Evolutionary conservation across 2,888 invertebrate species (phyloP).

Genomic region (Thysanoteuthis rhombus): DNA sequence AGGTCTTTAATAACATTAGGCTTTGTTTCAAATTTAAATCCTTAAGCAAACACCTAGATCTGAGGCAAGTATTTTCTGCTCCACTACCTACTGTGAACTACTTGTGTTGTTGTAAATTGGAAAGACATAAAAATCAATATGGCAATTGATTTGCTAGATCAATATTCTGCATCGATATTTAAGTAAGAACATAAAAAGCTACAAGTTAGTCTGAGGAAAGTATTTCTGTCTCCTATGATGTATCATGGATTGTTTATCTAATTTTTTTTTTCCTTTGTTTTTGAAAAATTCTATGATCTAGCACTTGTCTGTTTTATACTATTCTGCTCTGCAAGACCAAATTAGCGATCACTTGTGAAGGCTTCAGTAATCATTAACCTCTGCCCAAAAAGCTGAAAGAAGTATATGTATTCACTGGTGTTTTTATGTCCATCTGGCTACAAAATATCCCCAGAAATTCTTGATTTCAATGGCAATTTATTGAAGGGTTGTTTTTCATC

Average conservation of each 20-base stretch:
- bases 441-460: too few relatives aligned
- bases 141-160: not conserved
- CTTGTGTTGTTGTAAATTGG: not conserved
- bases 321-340: not conserved
- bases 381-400: too few relatives aligned
- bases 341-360: not conserved
- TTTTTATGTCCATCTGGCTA: too few relatives aligned
- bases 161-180: not conserved
- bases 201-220: not conserved
- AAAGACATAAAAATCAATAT: not conserved
- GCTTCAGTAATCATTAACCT: not conserved
- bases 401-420: too few relatives aligned
- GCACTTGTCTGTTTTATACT: not conserved
- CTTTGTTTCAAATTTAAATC: not conserved
- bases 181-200: not conserved
- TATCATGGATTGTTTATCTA: not conserved
- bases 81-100: not conserved
- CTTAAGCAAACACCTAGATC: not conserved
- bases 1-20: not conserved
- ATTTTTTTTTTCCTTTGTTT: not conserved
- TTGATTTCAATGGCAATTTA: too few relatives aligned
- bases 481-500: too few relatives aligned
- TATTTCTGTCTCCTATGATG: not conserved
- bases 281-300: not conserved
- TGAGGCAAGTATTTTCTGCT: conserved; percentile 12